Percentiles rank a stretch among this genome's conserved stretches.
Evolutionary conservation across 2,113 vertebrate genomes (phyloP).

Genomic region (Leucoraja erinaceus): DNA sequence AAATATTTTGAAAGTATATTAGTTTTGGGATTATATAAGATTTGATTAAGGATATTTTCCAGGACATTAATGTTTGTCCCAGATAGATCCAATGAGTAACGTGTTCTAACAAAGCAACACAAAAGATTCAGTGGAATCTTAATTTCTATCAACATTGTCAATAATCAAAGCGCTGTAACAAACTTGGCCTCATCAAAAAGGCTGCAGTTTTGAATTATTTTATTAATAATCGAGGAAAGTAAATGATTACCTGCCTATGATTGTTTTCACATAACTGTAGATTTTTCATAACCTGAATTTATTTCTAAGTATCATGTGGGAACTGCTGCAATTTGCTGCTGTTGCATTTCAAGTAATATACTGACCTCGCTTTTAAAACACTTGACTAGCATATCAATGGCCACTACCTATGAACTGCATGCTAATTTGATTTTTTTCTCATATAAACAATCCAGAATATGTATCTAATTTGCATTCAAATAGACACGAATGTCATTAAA

Average conservation of each 20-base stretch:
- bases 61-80: not conserved
- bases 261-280: not conserved
- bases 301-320: slow-evolving; percentile 10
- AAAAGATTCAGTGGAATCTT: not conserved
- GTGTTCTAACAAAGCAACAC: not conserved
- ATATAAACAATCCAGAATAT: slow-evolving; percentile 29
- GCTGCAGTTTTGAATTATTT: not conserved
- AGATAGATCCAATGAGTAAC: not conserved
- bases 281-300: slow-evolving; percentile 30
- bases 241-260: not conserved
- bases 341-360: not conserved
- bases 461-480: slow-evolving; percentile 36
- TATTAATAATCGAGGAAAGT: slow-evolving; percentile 13
- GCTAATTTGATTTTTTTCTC: slow-evolving; percentile 21
- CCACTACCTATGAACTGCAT: slow-evolving; percentile 18
- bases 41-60: not conserved
- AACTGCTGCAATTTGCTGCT: not conserved
- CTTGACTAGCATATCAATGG: slow-evolving; percentile 31
- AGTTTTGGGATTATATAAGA: no score
- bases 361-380: slow-evolving; percentile 13
- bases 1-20: not conserved
- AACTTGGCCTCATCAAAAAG: not conserved
- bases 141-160: not conserved
- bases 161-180: not conserved
- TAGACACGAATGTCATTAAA: slow-evolving; percentile 31